Conservation (phyloP, 2,113 vertebrate species). For the Piaya cayana region DNA sequence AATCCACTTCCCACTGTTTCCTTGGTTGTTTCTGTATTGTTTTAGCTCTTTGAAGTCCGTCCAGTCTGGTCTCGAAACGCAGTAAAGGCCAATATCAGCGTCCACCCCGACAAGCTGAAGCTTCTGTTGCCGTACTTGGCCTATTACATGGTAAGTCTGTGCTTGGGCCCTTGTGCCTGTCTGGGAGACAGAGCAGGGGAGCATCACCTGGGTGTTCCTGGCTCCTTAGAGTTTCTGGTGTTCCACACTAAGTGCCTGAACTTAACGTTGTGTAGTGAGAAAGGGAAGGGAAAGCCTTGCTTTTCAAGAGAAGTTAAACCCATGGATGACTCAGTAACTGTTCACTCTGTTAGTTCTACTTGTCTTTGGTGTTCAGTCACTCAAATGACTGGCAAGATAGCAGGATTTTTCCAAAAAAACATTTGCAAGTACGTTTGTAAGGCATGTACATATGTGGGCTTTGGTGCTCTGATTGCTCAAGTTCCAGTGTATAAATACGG, state of each 20-base stretch:
- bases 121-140: slow-evolving; percentile 87
- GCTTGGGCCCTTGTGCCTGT: neutral
- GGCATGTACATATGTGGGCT: neutral
- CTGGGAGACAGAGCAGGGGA: neutral
- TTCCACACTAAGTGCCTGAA: neutral
- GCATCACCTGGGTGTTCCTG: neutral
- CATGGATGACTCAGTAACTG: neutral
- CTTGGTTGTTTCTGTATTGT: neutral
- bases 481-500: neutral
- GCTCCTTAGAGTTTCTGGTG: neutral
- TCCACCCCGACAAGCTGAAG: slow-evolving; percentile 96
- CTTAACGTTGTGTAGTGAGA: neutral
- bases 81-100: slow-evolving; percentile 88
- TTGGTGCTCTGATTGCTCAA: neutral
- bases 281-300: neutral
- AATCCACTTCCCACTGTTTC: neutral
- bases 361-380: neutral
- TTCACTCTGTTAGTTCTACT: neutral
- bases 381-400: neutral
- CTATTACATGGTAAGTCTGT: slow-evolving; percentile 91
- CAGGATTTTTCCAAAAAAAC: neutral
- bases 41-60: slow-evolving; percentile 87
- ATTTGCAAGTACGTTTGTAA: neutral
- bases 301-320: neutral
- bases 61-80: slow-evolving; percentile 95